A percentile compares a stretch with the other conserved stretches of the same genome.
Evolutionary conservation across 2,113 vertebrate species (phyloP).

Genomic region (Centropus unirufus): DNA sequence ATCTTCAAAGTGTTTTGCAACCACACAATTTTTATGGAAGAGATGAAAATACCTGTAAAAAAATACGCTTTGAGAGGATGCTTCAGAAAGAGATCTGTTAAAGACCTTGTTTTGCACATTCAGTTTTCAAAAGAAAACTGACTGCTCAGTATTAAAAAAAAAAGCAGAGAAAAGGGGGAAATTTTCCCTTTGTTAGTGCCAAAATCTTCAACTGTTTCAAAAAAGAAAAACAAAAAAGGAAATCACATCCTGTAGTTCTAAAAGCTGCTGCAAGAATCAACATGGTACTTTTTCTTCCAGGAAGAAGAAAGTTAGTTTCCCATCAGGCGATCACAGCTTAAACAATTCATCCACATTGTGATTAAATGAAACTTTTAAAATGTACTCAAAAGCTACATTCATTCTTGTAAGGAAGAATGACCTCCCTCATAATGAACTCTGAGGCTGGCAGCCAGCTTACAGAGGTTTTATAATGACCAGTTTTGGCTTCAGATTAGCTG

Average conservation of each 20-base stretch:
- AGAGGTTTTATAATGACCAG: slow-evolving; percentile 62
- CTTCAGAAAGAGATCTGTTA: not conserved
- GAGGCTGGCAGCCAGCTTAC: slow-evolving; percentile 57
- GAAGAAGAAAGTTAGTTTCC: slow-evolving; percentile 76
- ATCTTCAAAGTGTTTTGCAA: not conserved
- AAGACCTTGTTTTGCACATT: not conserved
- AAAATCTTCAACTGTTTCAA: slow-evolving; percentile 54
- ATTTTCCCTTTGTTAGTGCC: slow-evolving; percentile 57
- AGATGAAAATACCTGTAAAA: not conserved
- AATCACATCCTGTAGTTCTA: slow-evolving; percentile 69
- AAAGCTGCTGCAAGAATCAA: slow-evolving; percentile 70
- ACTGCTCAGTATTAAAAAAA: not conserved
- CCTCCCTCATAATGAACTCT: slow-evolving; percentile 70
- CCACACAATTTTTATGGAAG: not conserved
- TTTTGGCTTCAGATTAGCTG: slow-evolving; percentile 60
- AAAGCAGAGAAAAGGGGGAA: slow-evolving; percentile 22
- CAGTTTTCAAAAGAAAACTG: slow-evolving; percentile 17
- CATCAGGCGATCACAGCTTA: slow-evolving; percentile 68
- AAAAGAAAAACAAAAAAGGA: not conserved
- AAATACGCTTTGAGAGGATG: not conserved
- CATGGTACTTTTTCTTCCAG: slow-evolving; percentile 66
- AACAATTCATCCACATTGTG: slow-evolving; percentile 62
- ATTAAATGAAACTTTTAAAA: slow-evolving; percentile 71
- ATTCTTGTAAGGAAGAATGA: slow-evolving; percentile 69
- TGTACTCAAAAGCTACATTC: slow-evolving; percentile 78